These are phyloP conservation scores for Calameuta idolon DNA, from an alignment of 2,888 invertebrate species.

Conservation along the genomic window DNA sequence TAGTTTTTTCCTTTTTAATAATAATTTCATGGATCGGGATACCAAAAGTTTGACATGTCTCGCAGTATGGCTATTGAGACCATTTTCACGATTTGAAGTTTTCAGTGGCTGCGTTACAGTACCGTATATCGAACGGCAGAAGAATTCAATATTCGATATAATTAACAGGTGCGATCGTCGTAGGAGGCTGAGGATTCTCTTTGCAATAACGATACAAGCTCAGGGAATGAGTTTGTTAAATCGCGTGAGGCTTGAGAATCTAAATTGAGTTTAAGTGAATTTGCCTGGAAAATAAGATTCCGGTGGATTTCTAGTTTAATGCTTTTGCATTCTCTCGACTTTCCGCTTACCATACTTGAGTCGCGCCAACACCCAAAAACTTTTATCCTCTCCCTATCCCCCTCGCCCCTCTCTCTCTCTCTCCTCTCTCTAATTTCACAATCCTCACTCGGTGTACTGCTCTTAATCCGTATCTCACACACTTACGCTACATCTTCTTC, in stretches of 20 bases:
- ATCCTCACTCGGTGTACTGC: no score
- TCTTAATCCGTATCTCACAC: no score
- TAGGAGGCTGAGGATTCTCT: background rate
- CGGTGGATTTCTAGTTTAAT: background rate
- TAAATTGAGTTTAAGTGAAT: slow-evolving; percentile 22
- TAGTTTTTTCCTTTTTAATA: no score
- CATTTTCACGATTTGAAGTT: background rate
- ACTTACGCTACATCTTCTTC: no score
- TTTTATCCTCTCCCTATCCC: no score
- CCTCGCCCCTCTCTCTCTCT: no score
- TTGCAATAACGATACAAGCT: background rate
- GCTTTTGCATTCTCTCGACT: background rate
- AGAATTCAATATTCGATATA: background rate
- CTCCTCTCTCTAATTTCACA: no score
- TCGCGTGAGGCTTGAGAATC: background rate
- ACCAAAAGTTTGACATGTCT: no score
- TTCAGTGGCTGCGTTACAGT: no score
- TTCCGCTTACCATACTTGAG: background rate
- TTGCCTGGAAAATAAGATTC: slow-evolving; percentile 19
- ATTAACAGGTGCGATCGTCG: background rate
- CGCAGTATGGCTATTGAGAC: no score
- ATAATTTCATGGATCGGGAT: no score
- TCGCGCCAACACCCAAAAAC: background rate
- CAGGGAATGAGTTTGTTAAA: background rate
- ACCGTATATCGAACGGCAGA: background rate